Percentiles rank a stretch among this genome's conserved stretches.
phyloP scores from a whole-genome alignment of 2,888 invertebrate species.

The Drosophila acutilabella region DNA sequence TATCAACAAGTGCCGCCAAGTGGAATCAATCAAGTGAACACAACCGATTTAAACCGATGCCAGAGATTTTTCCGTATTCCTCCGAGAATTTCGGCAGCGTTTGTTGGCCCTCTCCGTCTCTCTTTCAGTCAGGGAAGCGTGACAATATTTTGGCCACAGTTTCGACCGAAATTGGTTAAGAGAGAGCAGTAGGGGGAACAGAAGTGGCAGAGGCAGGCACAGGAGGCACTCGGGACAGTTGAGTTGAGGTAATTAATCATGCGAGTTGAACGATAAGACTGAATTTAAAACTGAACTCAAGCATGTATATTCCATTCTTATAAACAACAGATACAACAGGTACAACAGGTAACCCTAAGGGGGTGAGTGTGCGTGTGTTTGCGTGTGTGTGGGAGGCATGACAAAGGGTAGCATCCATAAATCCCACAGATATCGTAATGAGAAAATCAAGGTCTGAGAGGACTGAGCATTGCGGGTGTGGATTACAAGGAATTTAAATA shows the following conservation, averaged over 20 bases:
- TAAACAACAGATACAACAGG: conserved; percentile 65
- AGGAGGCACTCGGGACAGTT: conserved; percentile 39
- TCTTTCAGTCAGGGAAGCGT: conserved; percentile 50
- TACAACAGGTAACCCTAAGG: conserved; percentile 21
- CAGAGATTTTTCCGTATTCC: conserved; percentile 48
- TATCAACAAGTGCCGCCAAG: conserved; percentile 77
- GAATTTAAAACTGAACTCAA: conserved; percentile 43
- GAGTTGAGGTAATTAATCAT: conserved; percentile 71
- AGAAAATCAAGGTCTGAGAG: conserved; percentile 54
- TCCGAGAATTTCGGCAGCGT: conserved; percentile 51
- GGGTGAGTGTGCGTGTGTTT: conserved; percentile 18
- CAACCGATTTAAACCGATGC: conserved; percentile 12
- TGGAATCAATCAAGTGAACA: conserved; percentile 74
- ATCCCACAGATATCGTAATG: conserved; percentile 64
- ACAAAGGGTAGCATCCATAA: conserved; percentile 59
- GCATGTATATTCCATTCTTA: conserved; percentile 8
- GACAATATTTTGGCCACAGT: conserved; percentile 80
- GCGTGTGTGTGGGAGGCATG: conserved; percentile 32
- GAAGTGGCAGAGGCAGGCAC: conserved; percentile 28
- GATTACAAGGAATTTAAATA: conserved; percentile 70
- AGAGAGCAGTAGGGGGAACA: too few relatives aligned
- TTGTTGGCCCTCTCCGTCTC: conserved; percentile 27
- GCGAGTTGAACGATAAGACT: conserved; percentile 68
- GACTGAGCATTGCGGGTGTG: conserved; percentile 49
- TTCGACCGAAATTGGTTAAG: conserved; percentile 56